Evolutionary conservation across 2,888 invertebrate genomes (phyloP), one percentile per base, ranked within the genome.

Genomic region (Melinopterus prodromus): DNA sequence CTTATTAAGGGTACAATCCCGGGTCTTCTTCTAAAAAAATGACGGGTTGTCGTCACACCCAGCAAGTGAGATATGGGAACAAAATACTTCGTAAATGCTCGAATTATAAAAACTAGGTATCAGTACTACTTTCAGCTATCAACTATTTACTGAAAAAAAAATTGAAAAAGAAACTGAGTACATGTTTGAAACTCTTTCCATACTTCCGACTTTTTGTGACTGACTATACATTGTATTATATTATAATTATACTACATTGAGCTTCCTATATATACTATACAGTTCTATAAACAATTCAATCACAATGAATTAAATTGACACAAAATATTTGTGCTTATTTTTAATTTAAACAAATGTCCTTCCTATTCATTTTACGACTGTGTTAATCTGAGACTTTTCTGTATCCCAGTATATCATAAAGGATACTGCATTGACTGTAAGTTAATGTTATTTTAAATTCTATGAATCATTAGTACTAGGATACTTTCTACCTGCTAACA

Each of bases 11-110:
- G 70, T 78, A 70, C 74, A 78, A 74, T 14, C 35, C 71, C 16
- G 71, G 71, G n/a, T 26, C 9, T 74, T 74, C 74, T 74, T 80
- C 26, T 70, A 80, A 78, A 80, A 80, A 53, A 72, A 38, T 36
- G 77, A 81, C 79, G 80, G 80, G 80, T 80, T 82, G 81, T 80
- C 78, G 77, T 80, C 80, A 80, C 75, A 79, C 74, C 80, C 82
- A 82, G 81, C 80, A 83, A 83, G 84, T 83, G 83, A 84, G 84
- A 84, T 81, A 80, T 80, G 84, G 84, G 84, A 84, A 83, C 84
- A 84, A 84, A 79, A 74, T 83, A 80, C 81, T 81, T 82, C 72
- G 70, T 70, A 77, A 79, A 70, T 69, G 78, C 71, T 77, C 77
- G 79, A 69, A 79, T 77, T 77, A 77, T 69, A 78, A 74, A 74